These are phyloP conservation scores for Schizothorax lantsangensis DNA, from an alignment of 2,797 vertebrate genomes.

Conservation along the genomic window DNA sequence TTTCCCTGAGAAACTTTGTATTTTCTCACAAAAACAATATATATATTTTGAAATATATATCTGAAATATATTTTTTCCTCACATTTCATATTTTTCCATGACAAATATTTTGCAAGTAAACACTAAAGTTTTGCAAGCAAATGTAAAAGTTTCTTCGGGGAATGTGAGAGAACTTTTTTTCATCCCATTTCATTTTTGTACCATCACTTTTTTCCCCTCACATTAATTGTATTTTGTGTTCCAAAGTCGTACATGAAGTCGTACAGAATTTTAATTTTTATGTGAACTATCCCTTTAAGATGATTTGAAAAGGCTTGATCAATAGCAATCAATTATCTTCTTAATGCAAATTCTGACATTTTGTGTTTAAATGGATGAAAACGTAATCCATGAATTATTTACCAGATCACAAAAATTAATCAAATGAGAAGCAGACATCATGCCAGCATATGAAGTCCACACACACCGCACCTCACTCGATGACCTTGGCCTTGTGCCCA, in stretches of 20 bases:
- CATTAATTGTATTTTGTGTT: neutral
- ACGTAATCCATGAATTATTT: neutral
- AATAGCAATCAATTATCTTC: neutral
- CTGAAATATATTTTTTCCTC: neutral
- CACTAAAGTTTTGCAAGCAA: neutral
- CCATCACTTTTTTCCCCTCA: neutral
- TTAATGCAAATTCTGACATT: neutral
- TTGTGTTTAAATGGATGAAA: neutral
- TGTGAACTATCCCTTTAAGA: neutral
- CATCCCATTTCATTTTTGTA: neutral
- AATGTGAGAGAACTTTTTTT: neutral
- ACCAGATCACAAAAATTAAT: neutral
- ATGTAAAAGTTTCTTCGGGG: neutral
- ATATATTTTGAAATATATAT: neutral
- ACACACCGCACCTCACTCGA: constrained; percentile 13
- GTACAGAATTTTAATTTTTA: neutral
- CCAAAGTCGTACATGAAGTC: neutral
- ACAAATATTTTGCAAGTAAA: neutral
- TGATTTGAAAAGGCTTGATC: neutral
- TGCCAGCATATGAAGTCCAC: constrained; percentile 11
- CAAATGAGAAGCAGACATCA: constrained; percentile 21
- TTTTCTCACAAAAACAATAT: neutral
- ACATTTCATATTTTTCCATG: neutral
- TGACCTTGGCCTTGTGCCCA: constrained; percentile 37
- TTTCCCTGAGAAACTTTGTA: neutral